Base-by-base conservation (phyloP, 2,113 vertebrate genomes). In the Typhlomys cinereus region DNA sequence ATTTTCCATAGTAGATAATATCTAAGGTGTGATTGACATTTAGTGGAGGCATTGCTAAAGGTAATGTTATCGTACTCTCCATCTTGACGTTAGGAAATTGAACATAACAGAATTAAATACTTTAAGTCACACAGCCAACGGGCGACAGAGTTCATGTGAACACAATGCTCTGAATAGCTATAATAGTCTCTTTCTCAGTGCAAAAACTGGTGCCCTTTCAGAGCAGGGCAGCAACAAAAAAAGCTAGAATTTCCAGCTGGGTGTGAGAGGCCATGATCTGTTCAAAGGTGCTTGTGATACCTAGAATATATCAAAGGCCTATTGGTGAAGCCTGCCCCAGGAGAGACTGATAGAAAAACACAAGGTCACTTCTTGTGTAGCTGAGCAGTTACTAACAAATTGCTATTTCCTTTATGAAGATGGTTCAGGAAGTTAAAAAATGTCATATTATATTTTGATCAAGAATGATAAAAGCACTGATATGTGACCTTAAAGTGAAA, bases 31-130 rank as follows among this genome's bases (percentile, higher is more conserved):
- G 25, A 36, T 80, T 88, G 48, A 4, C 73, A 54, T 59, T 31
- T 17, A 73, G 5, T 48, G 25, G 10, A 50, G 39, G 13, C 54
- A 11, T 50, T 85, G 50, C 21, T 52, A 9, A 14, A 29, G 57
- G 48, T 25, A 75, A 8, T 54, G 2, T 7, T 74, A 23, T 31
- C 36, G 44, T 41, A 20, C 44, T 48, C 27, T 39, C 48, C 36
- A 66, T 88, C 41, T 85, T 92, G 75, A 9, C 74, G 48, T 73
- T 76, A 71, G 52, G n/a, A 90, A 92, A 54, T 25, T 59, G 31
- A 75, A 41, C 17, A 18, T 25, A 54, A 46, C 57, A 71, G 74
- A 25, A 13, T 76, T 61, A 66, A 41, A 62, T 64, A 73, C 9
- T 66, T 46, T 34, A 87, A 31, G 10, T 34, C 20, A 31, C 27